Conservation (phyloP, 2,888 invertebrate genomes). For the Drosophila anomelani region DNA sequence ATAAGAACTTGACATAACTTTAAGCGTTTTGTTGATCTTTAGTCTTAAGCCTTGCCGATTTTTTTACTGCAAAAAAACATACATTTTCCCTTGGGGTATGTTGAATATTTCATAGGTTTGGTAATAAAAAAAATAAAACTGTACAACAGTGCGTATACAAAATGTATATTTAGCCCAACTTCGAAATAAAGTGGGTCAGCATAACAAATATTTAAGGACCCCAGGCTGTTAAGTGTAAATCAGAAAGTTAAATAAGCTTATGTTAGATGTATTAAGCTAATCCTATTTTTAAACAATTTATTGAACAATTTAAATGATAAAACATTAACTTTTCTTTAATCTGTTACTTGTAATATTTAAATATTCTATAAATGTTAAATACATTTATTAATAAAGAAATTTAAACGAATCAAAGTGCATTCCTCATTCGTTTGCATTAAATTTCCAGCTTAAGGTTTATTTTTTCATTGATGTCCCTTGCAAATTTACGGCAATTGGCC, state of each 20-base stretch:
- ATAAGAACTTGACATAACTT: conserved; percentile 60
- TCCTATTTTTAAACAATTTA: background rate
- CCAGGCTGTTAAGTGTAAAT: background rate
- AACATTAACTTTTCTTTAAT: background rate
- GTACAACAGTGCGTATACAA: background rate
- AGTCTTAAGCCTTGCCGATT: conserved; percentile 57
- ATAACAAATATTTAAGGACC: background rate
- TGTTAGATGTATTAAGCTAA: no score
- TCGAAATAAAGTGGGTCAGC: conserved; percentile 4
- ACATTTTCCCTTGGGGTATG: background rate
- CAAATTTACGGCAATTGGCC: conserved; percentile 71
- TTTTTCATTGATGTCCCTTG: conserved; percentile 60
- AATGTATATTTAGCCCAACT: background rate
- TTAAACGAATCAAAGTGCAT: conserved; percentile 2
- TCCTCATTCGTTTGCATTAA: background rate
- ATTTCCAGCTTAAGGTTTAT: conserved; percentile 11
- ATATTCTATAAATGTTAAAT: background rate
- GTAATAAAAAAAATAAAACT: background rate
- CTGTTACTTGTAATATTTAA: background rate
- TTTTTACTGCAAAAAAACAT: background rate
- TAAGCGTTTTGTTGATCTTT: conserved; percentile 74
- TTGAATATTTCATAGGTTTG: background rate
- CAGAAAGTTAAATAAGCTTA: background rate
- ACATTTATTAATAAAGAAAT: background rate
- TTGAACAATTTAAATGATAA: background rate